Percentiles rank a stretch among this genome's conserved stretches.
These are phyloP conservation scores for Creontiades dilutus DNA, from an alignment of 2,888 invertebrate species.

Conservation along the genomic window DNA sequence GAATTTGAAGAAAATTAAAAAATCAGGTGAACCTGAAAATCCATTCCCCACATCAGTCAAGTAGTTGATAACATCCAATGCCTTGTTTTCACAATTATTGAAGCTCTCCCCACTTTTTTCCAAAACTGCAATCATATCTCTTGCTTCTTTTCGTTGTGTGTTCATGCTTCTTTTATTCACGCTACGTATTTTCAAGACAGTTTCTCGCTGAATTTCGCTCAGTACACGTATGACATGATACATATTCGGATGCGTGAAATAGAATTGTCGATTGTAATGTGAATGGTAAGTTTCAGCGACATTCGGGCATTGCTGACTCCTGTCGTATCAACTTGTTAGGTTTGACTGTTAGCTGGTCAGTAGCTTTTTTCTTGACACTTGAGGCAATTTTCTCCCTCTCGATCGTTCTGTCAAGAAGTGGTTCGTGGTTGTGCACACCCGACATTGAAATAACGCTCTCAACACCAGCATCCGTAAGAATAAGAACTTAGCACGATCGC, in stretches of 20 bases:
- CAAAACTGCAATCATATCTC: constrained; percentile 29
- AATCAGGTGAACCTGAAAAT: constrained; percentile 19
- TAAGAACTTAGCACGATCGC: too few relatives aligned
- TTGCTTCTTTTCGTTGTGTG: constrained; percentile 38
- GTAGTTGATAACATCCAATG: constrained; percentile 38
- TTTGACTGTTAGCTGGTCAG: too few relatives aligned
- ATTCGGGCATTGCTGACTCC: too few relatives aligned
- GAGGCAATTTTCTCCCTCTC: too few relatives aligned
- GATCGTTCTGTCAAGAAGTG: too few relatives aligned
- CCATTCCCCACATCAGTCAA: constrained; percentile 48
- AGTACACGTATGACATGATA: not conserved
- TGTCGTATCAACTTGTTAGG: too few relatives aligned
- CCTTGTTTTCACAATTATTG: constrained; percentile 43
- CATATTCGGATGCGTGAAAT: too few relatives aligned
- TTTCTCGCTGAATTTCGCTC: constrained; percentile 22
- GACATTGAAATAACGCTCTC: too few relatives aligned
- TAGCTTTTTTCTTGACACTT: too few relatives aligned
- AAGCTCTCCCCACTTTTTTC: constrained; percentile 36
- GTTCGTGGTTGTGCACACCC: too few relatives aligned
- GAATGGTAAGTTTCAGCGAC: not conserved
- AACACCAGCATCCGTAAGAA: too few relatives aligned
- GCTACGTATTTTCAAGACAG: constrained; percentile 11
- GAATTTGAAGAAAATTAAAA: constrained; percentile 6
- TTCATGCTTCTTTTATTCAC: constrained; percentile 19
- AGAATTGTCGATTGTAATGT: constrained; percentile 28